Evolutionary conservation across 2,888 invertebrate species (phyloP), one percentile per base, ranked within the genome.

Genomic region (Volucella zonaria): DNA sequence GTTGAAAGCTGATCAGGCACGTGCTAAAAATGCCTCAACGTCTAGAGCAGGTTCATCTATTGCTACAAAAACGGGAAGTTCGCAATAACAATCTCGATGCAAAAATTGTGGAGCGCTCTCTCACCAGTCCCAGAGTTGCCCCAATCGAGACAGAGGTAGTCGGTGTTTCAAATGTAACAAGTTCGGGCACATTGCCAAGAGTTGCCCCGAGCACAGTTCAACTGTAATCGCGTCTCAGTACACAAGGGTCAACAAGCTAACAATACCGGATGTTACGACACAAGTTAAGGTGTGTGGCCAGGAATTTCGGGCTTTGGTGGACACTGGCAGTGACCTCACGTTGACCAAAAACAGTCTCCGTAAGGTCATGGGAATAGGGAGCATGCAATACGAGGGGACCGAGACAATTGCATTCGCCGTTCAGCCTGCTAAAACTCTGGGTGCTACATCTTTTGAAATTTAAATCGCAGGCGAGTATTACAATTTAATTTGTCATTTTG

Each of bases 101-200:
- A 43, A 42, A 11, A 64, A 75, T 42, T 75, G 56, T 66, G 64
- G 74, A 6, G 56, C 74, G 38, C 56, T 64, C 12, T 66, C 74
- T 14, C 56, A 75, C 14, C 47, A 40, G 15, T 49, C 58, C 3
- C 18, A 47, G 1, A 45, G 8, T 42, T 73, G 79, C 43, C 64
- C 51, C 0, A 64, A 64, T 11, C 23, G 14, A 40, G 59, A 71
- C n/a, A 79, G 66, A 45, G 79, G 71, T 12, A n/a, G 49, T 31
- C 71, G 59, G 15, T 79, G 71, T 59, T 79, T 79, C 15, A 73
- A 73, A 59, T 79, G 79, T 40, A 78, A 78, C 38, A 11, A 71
- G 10, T 78, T 71, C 42, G 71, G 78, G 8, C 64, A 66, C 54
- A 78, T 70, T 47, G 66, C 58, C 11, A 31, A 40, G n/a, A 52